These are phyloP conservation scores for Drosophila acutilabella DNA, from an alignment of 2,888 invertebrate species.

Conservation along the genomic window DNA sequence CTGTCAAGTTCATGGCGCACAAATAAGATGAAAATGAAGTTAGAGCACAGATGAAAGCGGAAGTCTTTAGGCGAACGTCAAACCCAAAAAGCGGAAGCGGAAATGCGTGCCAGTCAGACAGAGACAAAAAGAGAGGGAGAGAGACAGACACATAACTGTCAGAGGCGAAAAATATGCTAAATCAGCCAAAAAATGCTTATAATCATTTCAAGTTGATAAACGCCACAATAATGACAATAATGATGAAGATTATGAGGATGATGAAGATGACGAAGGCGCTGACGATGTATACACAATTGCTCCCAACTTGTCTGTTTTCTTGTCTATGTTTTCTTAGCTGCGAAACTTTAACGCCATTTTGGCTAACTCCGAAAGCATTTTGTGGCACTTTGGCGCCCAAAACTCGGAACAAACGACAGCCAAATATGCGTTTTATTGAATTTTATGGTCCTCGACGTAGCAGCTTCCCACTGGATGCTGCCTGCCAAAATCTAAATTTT, in stretches of 20 bases:
- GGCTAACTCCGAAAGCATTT: conserved; percentile 55
- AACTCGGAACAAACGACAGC: conserved; percentile 76
- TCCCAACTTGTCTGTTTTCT: conserved; percentile 42
- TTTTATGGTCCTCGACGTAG: conserved; percentile 72
- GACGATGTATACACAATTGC: conserved; percentile 56
- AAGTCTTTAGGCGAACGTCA: conserved; percentile 78
- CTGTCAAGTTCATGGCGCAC: conserved; percentile 62
- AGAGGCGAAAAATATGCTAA: conserved; percentile 70
- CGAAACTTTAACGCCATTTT: conserved; percentile 64
- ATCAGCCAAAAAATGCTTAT: conserved; percentile 77
- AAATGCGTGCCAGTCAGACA: conserved; percentile 70
- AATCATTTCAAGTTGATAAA: conserved; percentile 65
- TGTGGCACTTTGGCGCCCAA: conserved; percentile 80
- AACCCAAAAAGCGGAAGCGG: conserved; percentile 72
- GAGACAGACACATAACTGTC: conserved; percentile 16
- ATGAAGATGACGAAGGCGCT: conserved; percentile 26
- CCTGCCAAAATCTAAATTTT: conserved; percentile 27
- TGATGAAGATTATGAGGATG: conserved; percentile 29
- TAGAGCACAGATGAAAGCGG: conserved; percentile 58
- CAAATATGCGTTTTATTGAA: conserved; percentile 83
- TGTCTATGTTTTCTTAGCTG: conserved; percentile 56
- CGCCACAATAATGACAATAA: conserved; percentile 28
- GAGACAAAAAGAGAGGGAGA: conserved; percentile 14
- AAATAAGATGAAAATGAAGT: conserved; percentile 68
- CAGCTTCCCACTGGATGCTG: conserved; percentile 36